Base-by-base conservation (phyloP, 2,797 vertebrate genomes). In the Sebastes itinus region DNA sequence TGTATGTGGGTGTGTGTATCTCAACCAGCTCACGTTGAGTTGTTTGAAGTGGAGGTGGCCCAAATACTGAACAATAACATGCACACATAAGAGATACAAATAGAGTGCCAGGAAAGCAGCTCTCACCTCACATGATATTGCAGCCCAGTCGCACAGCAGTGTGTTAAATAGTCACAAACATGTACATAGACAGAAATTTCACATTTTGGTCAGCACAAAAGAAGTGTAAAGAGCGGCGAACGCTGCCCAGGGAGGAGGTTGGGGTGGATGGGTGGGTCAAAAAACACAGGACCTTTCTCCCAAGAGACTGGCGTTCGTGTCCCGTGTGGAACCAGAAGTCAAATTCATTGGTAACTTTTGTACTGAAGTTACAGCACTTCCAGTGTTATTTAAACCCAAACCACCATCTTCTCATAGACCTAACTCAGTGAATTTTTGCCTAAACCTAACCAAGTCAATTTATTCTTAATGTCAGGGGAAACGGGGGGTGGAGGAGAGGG, bases 11-110 rank as follows among this genome's bases (percentile, higher is more conserved):
- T 56, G 73, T 72, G 33, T 56, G 16, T 46, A 46, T 55, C 2
- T 67, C 16, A 33, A 70, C 5, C 35, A 30, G n/a, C 25, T 72
- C 46, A 52, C 3, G 0, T 1, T 55, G 42, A 59, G 14, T 3
- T 72, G 30, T 81, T 60, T 79, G 33, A 58, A 67, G n/a, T 52
- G 42, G 56, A 60, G 3, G 22, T 52, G 62, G 68, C 67, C 61
- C 55, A 62, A 42, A 81, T 67, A 42, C 70, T 73, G 58, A 73
- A 46, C 46, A 73, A 68, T 46, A 63, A 56, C 80, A 78, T 46
- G 22, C 20, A 59, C 33, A 65, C 38, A 75, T 5, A 28, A 38
- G 3, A 23, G 6, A 62, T n/a, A 63, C 25, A 27, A 10, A 42
- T 4, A 23, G 12, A 35, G 33, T 22, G 13, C 46, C 64, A 56